Conservation (phyloP, 2,113 vertebrate species). For the Hippoglossus stenolepis region DNA sequence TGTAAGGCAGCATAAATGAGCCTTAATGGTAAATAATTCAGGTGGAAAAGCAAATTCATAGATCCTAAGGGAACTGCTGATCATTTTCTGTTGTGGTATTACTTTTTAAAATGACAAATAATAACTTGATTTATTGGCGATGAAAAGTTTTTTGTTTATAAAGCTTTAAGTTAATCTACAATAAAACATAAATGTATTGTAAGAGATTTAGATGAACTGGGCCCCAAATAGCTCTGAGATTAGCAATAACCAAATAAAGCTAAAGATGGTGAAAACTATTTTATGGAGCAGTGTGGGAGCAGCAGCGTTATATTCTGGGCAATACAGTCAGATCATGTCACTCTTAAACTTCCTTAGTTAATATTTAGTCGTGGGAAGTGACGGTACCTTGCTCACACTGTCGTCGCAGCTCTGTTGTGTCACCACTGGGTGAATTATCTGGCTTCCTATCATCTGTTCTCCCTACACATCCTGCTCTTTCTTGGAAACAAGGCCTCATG, state of each 20-base stretch:
- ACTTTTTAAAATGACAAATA: no score
- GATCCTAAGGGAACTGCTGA: no score
- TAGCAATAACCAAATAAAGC: not conserved
- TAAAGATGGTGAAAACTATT: not conserved
- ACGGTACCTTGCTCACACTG: not conserved
- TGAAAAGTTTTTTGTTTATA: no score
- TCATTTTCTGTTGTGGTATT: not conserved
- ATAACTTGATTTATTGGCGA: not conserved
- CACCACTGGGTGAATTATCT: constrained; percentile 34
- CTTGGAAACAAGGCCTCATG: constrained; percentile 36
- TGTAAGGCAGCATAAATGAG: no score
- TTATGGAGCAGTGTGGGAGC: not conserved
- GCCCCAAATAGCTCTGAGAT: not conserved
- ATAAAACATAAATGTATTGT: no score
- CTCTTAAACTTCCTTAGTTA: constrained; percentile 3
- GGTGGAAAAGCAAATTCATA: not conserved
- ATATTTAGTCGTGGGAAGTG: constrained; percentile 8
- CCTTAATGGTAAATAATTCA: no score
- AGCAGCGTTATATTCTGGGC: not conserved
- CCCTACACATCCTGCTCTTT: constrained; percentile 30
- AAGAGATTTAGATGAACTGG: not conserved
- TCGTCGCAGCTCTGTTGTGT: constrained; percentile 12
- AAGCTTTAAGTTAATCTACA: no score
- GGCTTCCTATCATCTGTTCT: constrained; percentile 40
- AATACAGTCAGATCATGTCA: not conserved